Evolutionary conservation across 2,888 invertebrate species (phyloP).

Genomic region (Epistrophe grossulariae): DNA sequence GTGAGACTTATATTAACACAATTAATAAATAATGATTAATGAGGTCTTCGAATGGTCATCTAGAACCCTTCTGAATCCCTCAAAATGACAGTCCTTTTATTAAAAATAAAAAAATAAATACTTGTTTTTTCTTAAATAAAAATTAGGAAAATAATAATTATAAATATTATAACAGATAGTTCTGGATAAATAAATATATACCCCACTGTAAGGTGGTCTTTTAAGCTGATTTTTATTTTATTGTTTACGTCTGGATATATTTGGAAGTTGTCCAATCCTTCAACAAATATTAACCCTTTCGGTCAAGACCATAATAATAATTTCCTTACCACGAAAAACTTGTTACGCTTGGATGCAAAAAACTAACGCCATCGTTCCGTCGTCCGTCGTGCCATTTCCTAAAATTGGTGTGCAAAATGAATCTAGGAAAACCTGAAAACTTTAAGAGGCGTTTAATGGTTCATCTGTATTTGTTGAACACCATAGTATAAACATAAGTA

Average conservation of each 20-base stretch:
- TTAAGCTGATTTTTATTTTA: background rate
- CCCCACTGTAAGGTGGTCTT: background rate
- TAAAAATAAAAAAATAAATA: no score
- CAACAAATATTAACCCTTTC: slow-evolving; percentile 15
- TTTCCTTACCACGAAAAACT: slow-evolving; percentile 26
- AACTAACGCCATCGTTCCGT: background rate
- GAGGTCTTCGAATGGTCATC: no score
- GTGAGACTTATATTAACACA: no score
- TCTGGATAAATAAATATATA: background rate
- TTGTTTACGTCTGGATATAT: background rate
- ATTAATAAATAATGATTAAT: no score
- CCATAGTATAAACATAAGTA: slow-evolving; percentile 19
- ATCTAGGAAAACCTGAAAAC: slow-evolving; percentile 39
- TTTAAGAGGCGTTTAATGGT: slow-evolving; percentile 7
- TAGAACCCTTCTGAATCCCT: no score
- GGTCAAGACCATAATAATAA: slow-evolving; percentile 28
- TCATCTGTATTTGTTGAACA: slow-evolving; percentile 31
- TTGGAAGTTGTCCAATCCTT: slow-evolving; percentile 17
- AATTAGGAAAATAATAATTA: no score
- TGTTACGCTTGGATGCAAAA: background rate
- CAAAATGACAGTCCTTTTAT: no score
- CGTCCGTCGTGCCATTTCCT: background rate
- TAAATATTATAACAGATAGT: no score
- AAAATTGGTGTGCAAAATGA: slow-evolving; percentile 17
- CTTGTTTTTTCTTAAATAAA: no score